A percentile compares a stretch with the other conserved stretches of the same genome.
Conservation (phyloP, 2,888 invertebrate species). For the Zhuqinia jingwanae region DNA sequence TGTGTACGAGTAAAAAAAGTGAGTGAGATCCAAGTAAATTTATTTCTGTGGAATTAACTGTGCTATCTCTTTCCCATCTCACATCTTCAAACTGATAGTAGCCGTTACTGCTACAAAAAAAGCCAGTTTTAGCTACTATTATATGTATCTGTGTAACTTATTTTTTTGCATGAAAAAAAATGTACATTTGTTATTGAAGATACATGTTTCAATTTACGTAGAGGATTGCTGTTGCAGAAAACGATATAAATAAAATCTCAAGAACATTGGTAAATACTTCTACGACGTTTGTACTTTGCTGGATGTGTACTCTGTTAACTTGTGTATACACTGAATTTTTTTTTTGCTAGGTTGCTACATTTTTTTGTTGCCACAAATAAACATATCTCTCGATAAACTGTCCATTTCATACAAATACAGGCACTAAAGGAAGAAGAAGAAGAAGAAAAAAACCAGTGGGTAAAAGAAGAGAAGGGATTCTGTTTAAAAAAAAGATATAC, state of each 20-base stretch:
- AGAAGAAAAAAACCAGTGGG: background rate
- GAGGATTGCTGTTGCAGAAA: too few relatives aligned
- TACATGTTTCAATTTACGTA: slow-evolving; percentile 33
- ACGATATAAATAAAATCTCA: too few relatives aligned
- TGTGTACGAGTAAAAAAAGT: background rate
- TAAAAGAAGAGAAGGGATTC: slow-evolving; percentile 1
- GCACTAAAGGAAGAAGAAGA: slow-evolving; percentile 19
- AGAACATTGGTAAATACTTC: too few relatives aligned
- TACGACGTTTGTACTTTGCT: too few relatives aligned
- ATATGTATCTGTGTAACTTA: background rate
- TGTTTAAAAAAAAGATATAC: slow-evolving; percentile 32
- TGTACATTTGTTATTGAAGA: slow-evolving; percentile 27
- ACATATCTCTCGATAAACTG: slow-evolving; percentile 45
- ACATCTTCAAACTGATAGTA: slow-evolving; percentile 19
- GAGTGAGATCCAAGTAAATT: slow-evolving; percentile 48
- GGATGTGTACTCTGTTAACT: too few relatives aligned
- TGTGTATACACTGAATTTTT: too few relatives aligned
- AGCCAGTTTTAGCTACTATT: background rate
- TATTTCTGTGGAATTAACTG: slow-evolving; percentile 56
- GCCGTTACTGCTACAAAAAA: background rate
- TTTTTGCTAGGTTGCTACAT: too few relatives aligned
- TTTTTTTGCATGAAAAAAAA: background rate
- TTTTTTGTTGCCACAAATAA: slow-evolving; percentile 20
- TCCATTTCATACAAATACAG: slow-evolving; percentile 50
- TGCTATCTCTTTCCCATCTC: slow-evolving; percentile 28